These are phyloP conservation scores for Corythoichthys intestinalis DNA, from an alignment of 2,113 vertebrate genomes.

Conservation along the genomic window DNA sequence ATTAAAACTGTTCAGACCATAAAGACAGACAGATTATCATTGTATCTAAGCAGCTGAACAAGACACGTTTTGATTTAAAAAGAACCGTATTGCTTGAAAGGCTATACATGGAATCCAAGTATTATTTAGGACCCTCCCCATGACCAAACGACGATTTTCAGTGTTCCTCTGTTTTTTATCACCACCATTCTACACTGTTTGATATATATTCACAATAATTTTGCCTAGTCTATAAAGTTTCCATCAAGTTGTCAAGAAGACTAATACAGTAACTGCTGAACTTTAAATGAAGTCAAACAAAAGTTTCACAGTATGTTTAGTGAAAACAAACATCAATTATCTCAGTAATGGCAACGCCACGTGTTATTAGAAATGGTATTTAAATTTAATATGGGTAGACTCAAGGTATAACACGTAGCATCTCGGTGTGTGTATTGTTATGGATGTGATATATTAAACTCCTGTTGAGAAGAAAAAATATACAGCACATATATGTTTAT, in stretches of 20 bases:
- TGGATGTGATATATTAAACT: too few relatives aligned
- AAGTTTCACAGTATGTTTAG: background rate
- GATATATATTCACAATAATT: too few relatives aligned
- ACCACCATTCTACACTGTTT: background rate
- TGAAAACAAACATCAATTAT: background rate
- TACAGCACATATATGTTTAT: too few relatives aligned
- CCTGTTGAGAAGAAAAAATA: slow-evolving; percentile 3
- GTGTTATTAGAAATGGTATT: background rate
- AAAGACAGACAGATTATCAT: too few relatives aligned
- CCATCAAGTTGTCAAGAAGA: background rate
- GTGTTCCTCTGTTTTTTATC: too few relatives aligned
- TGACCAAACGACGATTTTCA: background rate
- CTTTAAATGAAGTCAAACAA: background rate
- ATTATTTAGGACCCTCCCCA: too few relatives aligned
- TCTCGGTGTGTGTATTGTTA: too few relatives aligned
- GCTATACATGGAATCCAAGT: too few relatives aligned
- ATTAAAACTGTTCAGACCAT: too few relatives aligned
- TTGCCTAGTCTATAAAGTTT: background rate
- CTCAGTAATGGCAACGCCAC: background rate
- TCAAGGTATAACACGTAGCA: background rate
- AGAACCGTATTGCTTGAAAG: too few relatives aligned
- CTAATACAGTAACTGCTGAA: background rate
- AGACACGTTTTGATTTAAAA: too few relatives aligned
- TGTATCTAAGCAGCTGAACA: too few relatives aligned
- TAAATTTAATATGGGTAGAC: background rate